These are phyloP conservation scores for Hoplostethus mediterraneus DNA, from an alignment of 2,797 vertebrate species.

Conservation along the genomic window DNA sequence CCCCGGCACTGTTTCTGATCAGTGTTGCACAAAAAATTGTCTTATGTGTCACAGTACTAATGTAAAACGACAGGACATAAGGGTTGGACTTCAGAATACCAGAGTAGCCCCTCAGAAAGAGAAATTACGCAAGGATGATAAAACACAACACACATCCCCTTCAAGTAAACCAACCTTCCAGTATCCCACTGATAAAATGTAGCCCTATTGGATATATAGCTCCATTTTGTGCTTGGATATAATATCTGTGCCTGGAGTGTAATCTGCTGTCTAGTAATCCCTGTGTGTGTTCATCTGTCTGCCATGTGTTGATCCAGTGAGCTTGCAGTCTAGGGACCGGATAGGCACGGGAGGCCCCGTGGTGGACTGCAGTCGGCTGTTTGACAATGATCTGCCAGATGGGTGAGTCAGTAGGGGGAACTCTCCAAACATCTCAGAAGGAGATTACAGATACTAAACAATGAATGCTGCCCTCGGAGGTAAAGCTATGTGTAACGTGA, in stretches of 20 bases:
- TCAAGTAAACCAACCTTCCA: slow-evolving; percentile 19
- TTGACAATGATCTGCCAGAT: slow-evolving; percentile 97
- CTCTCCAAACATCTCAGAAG: slow-evolving; percentile 30
- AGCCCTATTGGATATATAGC: slow-evolving; percentile 41
- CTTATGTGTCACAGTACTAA: not conserved
- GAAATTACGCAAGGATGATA: not conserved
- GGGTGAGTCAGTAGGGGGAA: slow-evolving; percentile 85
- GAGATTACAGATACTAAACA: slow-evolving; percentile 23
- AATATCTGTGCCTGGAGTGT: slow-evolving; percentile 45
- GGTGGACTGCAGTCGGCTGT: slow-evolving; percentile 95
- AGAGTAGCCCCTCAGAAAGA: slow-evolving; percentile 3
- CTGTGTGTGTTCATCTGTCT: slow-evolving; percentile 63
- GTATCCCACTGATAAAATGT: slow-evolving; percentile 32
- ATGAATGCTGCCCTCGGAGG: not conserved
- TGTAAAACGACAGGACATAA: slow-evolving; percentile 1
- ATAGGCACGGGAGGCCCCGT: slow-evolving; percentile 94
- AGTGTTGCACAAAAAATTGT: not conserved
- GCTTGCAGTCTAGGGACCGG: slow-evolving; percentile 97
- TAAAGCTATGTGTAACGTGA: slow-evolving; percentile 26
- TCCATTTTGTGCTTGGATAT: slow-evolving; percentile 47
- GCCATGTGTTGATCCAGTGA: slow-evolving; percentile 87
- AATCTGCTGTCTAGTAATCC: slow-evolving; percentile 64
- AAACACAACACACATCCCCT: slow-evolving; percentile 2
- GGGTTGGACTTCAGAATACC: slow-evolving; percentile 28
- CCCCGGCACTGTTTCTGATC: too few relatives aligned